Percentiles rank a stretch among this genome's conserved stretches.
Evolutionary conservation across 2,888 invertebrate genomes (phyloP).

Genomic region (Eupithecia insigniata): DNA sequence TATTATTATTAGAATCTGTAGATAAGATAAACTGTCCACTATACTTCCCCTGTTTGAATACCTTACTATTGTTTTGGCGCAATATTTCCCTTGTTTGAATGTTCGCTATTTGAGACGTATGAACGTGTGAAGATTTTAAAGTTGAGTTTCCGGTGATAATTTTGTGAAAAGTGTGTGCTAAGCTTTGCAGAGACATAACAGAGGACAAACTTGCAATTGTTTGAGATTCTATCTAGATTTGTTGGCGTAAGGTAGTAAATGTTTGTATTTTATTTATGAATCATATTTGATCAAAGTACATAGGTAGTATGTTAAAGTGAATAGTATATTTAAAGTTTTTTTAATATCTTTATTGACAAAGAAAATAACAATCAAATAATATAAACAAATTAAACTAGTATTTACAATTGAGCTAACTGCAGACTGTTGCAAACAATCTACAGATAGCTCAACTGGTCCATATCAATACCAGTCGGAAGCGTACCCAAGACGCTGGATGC

Average conservation of each 20-base stretch:
- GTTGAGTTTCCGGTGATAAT: not conserved
- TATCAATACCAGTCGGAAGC: no score
- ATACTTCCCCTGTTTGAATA: not conserved
- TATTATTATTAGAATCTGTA: conserved; percentile 10
- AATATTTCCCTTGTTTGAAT: not conserved
- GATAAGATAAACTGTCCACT: conserved; percentile 8
- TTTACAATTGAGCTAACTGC: no score
- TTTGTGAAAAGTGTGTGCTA: not conserved
- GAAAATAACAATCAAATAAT: no score
- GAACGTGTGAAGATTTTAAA: not conserved
- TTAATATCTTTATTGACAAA: no score
- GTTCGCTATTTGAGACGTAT: not conserved
- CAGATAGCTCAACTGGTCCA: no score
- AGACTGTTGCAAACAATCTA: no score
- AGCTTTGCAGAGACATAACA: not conserved
- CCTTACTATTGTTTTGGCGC: not conserved
- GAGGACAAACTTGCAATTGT: not conserved
- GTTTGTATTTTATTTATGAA: not conserved
- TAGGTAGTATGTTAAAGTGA: no score
- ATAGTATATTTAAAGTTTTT: no score
- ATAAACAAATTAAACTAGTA: no score
- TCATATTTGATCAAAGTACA: no score
- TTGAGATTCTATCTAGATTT: not conserved
- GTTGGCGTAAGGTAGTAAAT: not conserved
- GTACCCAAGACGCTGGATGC: no score